Evolutionary conservation across 2,113 vertebrate species (phyloP).

Genomic region (Danionella cerebrum): DNA sequence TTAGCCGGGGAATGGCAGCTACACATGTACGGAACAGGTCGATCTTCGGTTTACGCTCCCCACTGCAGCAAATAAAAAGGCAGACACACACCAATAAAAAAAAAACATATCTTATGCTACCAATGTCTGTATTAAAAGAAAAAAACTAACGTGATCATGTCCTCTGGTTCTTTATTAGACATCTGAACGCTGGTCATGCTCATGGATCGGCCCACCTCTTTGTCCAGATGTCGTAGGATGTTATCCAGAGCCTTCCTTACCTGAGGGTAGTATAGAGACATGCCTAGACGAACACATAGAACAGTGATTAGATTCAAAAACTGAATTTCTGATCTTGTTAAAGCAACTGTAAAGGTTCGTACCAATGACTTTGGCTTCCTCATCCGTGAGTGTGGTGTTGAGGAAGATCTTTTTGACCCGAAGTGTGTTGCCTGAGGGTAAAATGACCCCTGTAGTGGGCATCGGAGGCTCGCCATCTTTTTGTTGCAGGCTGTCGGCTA

Average conservation of each 20-base stretch:
- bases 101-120: too few species aligned
- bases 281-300: constrained; percentile 67
- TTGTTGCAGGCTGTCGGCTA: constrained; percentile 96
- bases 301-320: too few species aligned
- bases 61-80: constrained; percentile 63
- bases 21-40: constrained; percentile 97
- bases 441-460: constrained; percentile 93
- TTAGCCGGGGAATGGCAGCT: constrained; percentile 93
- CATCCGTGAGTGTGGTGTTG: constrained; percentile 95
- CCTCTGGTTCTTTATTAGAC: constrained; percentile 98
- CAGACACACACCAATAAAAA: neutral
- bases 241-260: constrained; percentile 93
- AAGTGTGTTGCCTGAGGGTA: constrained; percentile 97
- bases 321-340: too few species aligned
- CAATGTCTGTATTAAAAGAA: neutral
- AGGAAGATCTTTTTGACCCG: constrained; percentile 98
- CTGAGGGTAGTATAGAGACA: constrained; percentile 98
- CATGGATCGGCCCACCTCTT: constrained; percentile 97
- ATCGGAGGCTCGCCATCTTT: constrained; percentile 97
- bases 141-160: constrained; percentile 92
- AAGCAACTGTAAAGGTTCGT: constrained; percentile 22
- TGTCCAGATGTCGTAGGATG: constrained; percentile 94
- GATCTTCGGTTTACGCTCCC: constrained; percentile 98
- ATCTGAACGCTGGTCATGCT: constrained; percentile 98
- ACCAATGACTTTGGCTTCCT: constrained; percentile 98